Conservation (phyloP, 2,797 vertebrate genomes). For the Naso thynnoides region DNA sequence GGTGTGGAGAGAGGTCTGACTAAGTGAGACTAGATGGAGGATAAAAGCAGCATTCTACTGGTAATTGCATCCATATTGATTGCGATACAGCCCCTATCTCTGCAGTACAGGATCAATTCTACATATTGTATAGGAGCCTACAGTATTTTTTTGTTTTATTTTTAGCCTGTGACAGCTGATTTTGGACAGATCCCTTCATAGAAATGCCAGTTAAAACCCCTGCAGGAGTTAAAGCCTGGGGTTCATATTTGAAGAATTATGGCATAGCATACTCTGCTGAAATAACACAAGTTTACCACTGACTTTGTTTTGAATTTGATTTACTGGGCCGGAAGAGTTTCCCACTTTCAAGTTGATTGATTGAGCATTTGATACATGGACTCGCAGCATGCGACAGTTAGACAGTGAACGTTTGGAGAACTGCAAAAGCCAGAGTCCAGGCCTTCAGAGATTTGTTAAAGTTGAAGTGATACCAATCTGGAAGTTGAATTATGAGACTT, state of each 20-base stretch:
- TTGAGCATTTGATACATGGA: conserved; percentile 26
- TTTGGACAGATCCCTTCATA: conserved; percentile 38
- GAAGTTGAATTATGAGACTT: conserved; percentile 47
- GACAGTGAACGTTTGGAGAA: conserved; percentile 21
- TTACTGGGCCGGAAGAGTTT: conserved; percentile 26
- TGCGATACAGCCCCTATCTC: conserved; percentile 5
- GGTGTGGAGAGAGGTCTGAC: too few species aligned
- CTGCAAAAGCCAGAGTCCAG: not conserved
- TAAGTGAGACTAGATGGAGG: too few species aligned
- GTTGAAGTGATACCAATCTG: conserved; percentile 30
- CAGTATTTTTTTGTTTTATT: conserved; percentile 4
- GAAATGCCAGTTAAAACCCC: conserved; percentile 17
- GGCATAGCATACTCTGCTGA: conserved; percentile 11
- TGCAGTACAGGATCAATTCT: not conserved
- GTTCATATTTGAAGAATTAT: conserved; percentile 34
- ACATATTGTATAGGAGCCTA: not conserved
- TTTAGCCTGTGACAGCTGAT: conserved; percentile 20
- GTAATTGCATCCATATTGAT: conserved; percentile 5
- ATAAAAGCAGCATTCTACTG: conserved; percentile 11
- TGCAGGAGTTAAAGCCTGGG: conserved; percentile 31
- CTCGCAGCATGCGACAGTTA: conserved; percentile 12
- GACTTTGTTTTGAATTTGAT: conserved; percentile 33
- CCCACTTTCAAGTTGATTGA: conserved; percentile 25
- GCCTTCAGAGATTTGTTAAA: conserved; percentile 33
- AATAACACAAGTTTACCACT: conserved; percentile 31